These are phyloP conservation scores for Magallana ariakensis DNA, from an alignment of 1,140 invertebrate genomes.

Conservation along the genomic window DNA sequence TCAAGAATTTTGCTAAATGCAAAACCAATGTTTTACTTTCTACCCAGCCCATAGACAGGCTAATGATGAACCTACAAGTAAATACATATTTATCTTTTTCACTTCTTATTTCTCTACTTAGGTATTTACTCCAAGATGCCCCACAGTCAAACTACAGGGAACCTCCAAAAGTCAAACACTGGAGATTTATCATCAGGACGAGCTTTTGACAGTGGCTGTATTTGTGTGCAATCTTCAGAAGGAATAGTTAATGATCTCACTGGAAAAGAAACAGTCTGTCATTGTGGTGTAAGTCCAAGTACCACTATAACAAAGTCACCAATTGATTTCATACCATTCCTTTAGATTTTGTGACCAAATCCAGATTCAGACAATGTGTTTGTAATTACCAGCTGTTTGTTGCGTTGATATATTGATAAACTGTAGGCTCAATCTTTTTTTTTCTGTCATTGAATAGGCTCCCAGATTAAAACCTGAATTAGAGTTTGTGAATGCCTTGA, in stretches of 20 bases:
- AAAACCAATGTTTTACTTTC: no score
- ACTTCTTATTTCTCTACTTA: neutral
- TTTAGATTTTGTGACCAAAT: no score
- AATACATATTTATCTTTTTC: neutral
- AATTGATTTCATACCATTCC: no score
- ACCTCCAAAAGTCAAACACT: conserved; percentile 41
- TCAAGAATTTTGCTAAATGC: neutral
- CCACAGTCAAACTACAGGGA: conserved; percentile 31
- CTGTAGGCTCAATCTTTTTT: neutral
- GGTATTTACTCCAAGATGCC: conserved; percentile 25
- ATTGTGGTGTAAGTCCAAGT: conserved; percentile 72
- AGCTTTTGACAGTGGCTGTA: conserved; percentile 97
- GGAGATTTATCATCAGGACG: conserved; percentile 95
- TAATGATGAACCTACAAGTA: no score
- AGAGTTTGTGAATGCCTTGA: conserved; percentile 91
- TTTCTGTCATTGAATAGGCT: conserved; percentile 81
- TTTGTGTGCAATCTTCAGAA: conserved; percentile 89
- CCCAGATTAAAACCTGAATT: conserved; percentile 90
- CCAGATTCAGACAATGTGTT: no score
- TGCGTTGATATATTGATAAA: neutral
- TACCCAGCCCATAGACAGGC: no score
- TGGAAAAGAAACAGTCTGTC: conserved; percentile 72
- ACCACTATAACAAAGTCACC: no score
- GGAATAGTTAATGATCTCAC: conserved; percentile 80
- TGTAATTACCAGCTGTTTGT: no score